These are phyloP conservation scores for Koerneria pararmatus DNA, from an alignment of 2,888 invertebrate genomes.

Conservation along the genomic window DNA sequence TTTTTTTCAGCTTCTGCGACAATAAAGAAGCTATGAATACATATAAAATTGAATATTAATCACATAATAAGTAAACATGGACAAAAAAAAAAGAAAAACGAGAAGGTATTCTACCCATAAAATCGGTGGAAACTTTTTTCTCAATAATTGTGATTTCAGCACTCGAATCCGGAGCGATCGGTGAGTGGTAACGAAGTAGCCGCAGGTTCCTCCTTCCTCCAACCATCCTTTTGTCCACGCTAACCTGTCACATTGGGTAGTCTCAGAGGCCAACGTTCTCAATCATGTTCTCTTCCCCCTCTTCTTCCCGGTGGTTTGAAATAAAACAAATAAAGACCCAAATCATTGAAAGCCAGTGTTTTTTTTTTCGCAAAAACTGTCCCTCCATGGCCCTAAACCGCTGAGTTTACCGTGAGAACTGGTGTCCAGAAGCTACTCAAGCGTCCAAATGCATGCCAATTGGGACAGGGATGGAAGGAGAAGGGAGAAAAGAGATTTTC, in stretches of 20 bases:
- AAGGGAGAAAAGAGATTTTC: too few relatives aligned
- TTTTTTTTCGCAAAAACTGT: too few relatives aligned
- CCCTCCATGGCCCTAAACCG: too few relatives aligned
- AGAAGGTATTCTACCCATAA: not conserved
- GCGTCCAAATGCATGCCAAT: conserved; percentile 7
- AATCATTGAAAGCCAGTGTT: too few relatives aligned
- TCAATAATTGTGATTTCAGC: conserved; percentile 41
- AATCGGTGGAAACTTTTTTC: not conserved
- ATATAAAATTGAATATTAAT: conserved; percentile 5
- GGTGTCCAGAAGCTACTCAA: not conserved
- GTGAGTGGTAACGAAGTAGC: conserved; percentile 45
- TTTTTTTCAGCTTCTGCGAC: not conserved
- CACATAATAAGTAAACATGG: not conserved
- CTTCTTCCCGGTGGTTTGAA: not conserved
- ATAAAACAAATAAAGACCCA: conserved; percentile 18
- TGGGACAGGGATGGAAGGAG: too few relatives aligned
- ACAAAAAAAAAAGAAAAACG: not conserved
- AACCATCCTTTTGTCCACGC: not conserved
- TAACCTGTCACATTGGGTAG: conserved; percentile 1
- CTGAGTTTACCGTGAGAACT: too few relatives aligned
- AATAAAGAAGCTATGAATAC: not conserved
- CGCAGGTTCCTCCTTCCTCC: conserved; percentile 28
- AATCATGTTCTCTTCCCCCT: too few relatives aligned
- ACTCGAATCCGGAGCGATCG: conserved; percentile 57
- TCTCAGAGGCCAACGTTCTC: too few relatives aligned